Evolutionary conservation across 2,888 invertebrate genomes (phyloP), one percentile per base, ranked within the genome.

Genomic region (Hymenopus coronatus): DNA sequence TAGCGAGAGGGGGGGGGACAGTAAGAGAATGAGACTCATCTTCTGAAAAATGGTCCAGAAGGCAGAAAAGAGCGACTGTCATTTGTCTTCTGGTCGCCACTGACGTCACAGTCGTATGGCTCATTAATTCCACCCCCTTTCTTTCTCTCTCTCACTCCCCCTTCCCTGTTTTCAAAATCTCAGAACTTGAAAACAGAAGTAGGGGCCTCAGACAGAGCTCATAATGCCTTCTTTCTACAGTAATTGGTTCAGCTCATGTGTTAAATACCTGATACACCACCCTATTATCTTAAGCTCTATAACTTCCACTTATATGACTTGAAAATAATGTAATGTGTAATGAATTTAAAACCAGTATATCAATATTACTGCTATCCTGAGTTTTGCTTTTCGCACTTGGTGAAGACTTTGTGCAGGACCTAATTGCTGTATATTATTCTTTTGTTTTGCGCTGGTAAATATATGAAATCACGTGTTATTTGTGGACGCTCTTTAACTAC

Each of bases 31-130:
- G 27, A 84, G 84, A 84, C 84, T n/a, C 40, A 40, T 84, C 85
- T 85, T 85, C 46, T 85, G 85, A 85, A 46, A 85, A 85, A 85
- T 85, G 85, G 85, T 46, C 85, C 85, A 85, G 85, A 85, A 85
- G n/a, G 46, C 85, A 46, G 83, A 83, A 83, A 83, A 83, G 83
- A 83, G 46, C 85, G 85, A 85, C 85, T 85, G 46, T 85, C 85
- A 85, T 85, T 85, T 85, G 85, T 85, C 85, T 85, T 85, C 46
- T 85, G 85, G 85, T 46, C 85, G 85, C 46, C 85, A 46, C 54
- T 85, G 85, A 85, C 85, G 85, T 85, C 40, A 85, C 54, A 70
- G 54, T 70, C 54, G 54, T 70, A 70, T 27, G 46, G 40, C 85
- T 46, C 85, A 85, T 85, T 85, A 85, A 85, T 85, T 85, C 85